Evolutionary conservation across 2,113 vertebrate species (phyloP).

Genomic region (Spea bombifrons): DNA sequence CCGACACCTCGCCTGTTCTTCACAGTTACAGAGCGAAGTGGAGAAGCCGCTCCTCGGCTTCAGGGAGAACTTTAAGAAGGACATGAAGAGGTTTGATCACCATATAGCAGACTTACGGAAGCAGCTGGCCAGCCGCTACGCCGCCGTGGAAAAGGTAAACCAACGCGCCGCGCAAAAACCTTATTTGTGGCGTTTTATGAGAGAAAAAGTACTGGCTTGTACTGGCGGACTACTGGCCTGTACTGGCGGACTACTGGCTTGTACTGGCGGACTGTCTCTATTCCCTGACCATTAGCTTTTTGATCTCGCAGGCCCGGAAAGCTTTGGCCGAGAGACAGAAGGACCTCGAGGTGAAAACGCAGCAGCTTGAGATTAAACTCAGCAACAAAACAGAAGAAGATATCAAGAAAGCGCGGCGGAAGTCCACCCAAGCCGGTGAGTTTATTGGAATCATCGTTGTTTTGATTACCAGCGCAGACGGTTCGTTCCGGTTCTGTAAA

Average conservation of each 20-base stretch:
- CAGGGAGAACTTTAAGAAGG: slow-evolving; percentile 97
- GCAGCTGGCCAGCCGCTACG: slow-evolving; percentile 84
- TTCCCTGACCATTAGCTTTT: too few relatives aligned
- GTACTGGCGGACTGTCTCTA: too few relatives aligned
- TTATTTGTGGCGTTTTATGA: too few relatives aligned
- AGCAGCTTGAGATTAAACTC: slow-evolving; percentile 93
- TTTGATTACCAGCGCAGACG: too few relatives aligned
- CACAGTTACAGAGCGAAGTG: slow-evolving; percentile 93
- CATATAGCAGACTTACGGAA: slow-evolving; percentile 90
- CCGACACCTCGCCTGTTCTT: background rate
- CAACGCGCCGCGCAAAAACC: too few relatives aligned
- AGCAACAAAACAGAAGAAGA: slow-evolving; percentile 95
- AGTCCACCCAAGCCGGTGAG: slow-evolving; percentile 97
- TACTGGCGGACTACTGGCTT: too few relatives aligned
- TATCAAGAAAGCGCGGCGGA: slow-evolving; percentile 93
- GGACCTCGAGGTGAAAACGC: slow-evolving; percentile 93
- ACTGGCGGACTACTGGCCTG: too few relatives aligned
- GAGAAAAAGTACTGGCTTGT: too few relatives aligned
- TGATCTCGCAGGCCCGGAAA: slow-evolving; percentile 77
- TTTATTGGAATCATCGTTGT: too few relatives aligned
- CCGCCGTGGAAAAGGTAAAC: slow-evolving; percentile 85
- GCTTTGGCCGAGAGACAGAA: slow-evolving; percentile 90
- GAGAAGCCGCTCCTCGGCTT: slow-evolving; percentile 91
- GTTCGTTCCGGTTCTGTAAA: too few relatives aligned
- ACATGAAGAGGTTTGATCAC: slow-evolving; percentile 96